Conservation (phyloP, 2,113 vertebrate species). For the Himantopus leucocephalus region DNA sequence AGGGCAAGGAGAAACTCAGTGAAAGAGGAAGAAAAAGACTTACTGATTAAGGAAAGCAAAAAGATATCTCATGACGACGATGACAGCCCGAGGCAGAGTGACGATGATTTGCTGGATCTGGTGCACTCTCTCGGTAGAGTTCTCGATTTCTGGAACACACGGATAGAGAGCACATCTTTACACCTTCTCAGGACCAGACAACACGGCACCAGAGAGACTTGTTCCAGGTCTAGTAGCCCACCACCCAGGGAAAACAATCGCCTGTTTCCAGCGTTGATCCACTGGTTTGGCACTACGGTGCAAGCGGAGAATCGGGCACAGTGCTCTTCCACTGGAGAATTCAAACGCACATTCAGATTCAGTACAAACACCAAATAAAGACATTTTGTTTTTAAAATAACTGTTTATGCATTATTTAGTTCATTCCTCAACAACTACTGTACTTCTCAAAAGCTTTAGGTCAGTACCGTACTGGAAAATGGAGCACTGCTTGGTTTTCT, state of each 20-base stretch:
- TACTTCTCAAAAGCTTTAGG: not conserved
- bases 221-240: not conserved
- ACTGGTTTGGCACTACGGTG: not conserved
- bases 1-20: not conserved
- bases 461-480: not conserved
- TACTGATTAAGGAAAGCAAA: constrained; percentile 99
- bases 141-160: constrained; percentile 88
- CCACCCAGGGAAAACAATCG: not conserved
- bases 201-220: not conserved
- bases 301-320: not conserved
- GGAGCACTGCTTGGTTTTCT: not conserved
- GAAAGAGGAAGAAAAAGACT: constrained; percentile 58
- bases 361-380: not conserved
- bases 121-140: constrained; percentile 87
- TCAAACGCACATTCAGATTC: fast-evolving
- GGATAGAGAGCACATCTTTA: not conserved
- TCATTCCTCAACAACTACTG: not conserved
- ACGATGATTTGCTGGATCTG: constrained; percentile 92
- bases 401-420: not conserved
- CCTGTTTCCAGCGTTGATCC: not conserved
- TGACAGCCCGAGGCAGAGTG: constrained; percentile 87
- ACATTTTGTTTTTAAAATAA: not conserved
- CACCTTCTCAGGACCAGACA: not conserved
- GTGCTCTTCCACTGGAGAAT: not conserved
- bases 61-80: constrained; percentile 98